Conservation (phyloP, 2,113 vertebrate species). For the Arizona elegans region DNA sequence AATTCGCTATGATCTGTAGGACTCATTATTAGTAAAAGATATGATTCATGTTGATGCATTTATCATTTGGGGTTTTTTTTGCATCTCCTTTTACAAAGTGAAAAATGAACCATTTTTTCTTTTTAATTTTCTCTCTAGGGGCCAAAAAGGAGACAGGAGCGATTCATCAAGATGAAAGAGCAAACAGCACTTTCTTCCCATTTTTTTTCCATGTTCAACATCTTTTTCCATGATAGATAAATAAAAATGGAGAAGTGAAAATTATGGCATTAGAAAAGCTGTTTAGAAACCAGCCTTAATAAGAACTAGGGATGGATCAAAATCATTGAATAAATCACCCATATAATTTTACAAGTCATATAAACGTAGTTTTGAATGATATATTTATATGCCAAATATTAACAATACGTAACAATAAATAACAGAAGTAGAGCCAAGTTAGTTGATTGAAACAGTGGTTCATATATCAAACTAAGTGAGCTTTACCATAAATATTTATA, state of each 20-base stretch:
- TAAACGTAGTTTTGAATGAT: background rate
- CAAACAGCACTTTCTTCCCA: background rate
- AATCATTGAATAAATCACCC: background rate
- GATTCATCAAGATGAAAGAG: constrained; percentile 7
- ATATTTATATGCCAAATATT: background rate
- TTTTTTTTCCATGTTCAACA: background rate
- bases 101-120: background rate
- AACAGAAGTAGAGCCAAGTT: background rate
- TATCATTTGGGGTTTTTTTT: constrained; percentile 12
- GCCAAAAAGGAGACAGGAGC: accelerated
- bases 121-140: background rate
- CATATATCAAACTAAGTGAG: background rate
- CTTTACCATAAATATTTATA: background rate
- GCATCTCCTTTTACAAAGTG: constrained; percentile 2
- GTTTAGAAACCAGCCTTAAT: background rate
- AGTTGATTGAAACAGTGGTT: background rate
- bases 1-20: background rate
- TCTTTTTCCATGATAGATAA: background rate
- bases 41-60: constrained; percentile 15
- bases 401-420: background rate
- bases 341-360: background rate
- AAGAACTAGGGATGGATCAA: background rate
- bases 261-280: background rate
- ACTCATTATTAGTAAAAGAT: background rate
- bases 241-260: background rate